Base-by-base conservation (phyloP, 2,113 vertebrate genomes). In the Petrocephalus zakoni region DNA sequence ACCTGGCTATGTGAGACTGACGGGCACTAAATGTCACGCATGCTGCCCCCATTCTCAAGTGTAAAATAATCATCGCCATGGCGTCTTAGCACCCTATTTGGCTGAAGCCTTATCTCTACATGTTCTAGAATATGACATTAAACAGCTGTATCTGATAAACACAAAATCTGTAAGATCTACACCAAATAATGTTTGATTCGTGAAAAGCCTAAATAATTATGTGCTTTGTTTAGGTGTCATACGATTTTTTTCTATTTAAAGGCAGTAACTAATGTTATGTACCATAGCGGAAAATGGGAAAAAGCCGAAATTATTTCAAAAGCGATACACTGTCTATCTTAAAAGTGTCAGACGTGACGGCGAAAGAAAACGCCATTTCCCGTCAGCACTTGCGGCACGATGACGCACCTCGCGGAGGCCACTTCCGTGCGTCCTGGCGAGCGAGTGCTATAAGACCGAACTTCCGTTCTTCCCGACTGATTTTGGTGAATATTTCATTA, bases 281-380 rank as follows among this genome's bases (percentile, higher is more conserved):
- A 42, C 34, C 34, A 42, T 42, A 15, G 34, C 13, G 72, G 8
- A 37, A 78, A 42, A 42, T 42, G 15, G 15, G 0, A 34, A 68
- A 68, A 64, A 25, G 10, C 4, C 11, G 6, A n/a, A 9, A 2
- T 68, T 29, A 29, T 68, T 68, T 29, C 61, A 68, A 13, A 68
- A 68, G 61, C 37, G 34, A 42, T 78, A 78, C 72, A 42, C 72
- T 1, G 15, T 9, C 4, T 75, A 7, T 75, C 15, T 78, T 78
- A 0, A 42, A 42, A 42, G 34, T 29, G 29, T 13, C 5, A 46
- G 3, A 11, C 37, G 2, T 22, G 42, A 83, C 8, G 19, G 37
- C 47, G 15, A 29, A 53, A 42, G 34, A 56, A 68, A 53, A 95
- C 93, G 93, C 93, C 94, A 94, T 87, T 87, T 91, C 93, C 94